Percentiles rank a stretch among this genome's conserved stretches.
These are phyloP conservation scores for Cryptotermes secundus DNA, from an alignment of 1,140 invertebrate species.

Conservation along the genomic window DNA sequence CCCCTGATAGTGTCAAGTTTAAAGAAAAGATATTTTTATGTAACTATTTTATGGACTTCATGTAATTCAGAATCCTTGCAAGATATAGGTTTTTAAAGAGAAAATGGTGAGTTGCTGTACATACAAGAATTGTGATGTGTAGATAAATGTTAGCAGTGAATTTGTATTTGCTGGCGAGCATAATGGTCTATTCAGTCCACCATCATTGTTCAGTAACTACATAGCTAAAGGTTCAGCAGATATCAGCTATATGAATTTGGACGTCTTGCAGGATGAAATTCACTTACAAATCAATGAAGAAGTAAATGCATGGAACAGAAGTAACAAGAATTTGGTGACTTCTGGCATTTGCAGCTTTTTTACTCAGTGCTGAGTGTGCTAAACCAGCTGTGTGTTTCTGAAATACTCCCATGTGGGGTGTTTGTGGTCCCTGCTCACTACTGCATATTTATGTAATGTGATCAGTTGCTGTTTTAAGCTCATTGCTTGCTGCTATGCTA, in stretches of 20 bases:
- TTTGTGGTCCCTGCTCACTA: slow-evolving; percentile 4
- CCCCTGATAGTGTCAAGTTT: background rate
- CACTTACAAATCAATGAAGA: too few species aligned
- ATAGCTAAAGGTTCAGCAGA: background rate
- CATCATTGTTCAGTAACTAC: background rate
- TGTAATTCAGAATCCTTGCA: background rate
- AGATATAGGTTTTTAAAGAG: background rate
- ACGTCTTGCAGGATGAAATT: too few species aligned
- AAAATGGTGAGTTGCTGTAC: background rate
- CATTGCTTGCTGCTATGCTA: background rate
- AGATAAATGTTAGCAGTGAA: background rate
- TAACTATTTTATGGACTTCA: background rate
- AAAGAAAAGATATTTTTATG: slow-evolving; percentile 5
- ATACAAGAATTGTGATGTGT: background rate
- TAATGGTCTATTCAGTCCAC: background rate
- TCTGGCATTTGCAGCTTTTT: too few species aligned
- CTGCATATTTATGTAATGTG: background rate
- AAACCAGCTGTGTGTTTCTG: background rate
- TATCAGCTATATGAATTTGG: background rate
- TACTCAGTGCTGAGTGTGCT: too few species aligned
- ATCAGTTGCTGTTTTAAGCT: too few species aligned
- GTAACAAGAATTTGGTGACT: too few species aligned
- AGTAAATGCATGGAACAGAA: too few species aligned
- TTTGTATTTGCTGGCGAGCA: background rate
- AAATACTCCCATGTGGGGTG: background rate